Evolutionary conservation across 2,113 vertebrate species (phyloP).

Genomic region (Smithornis capensis): DNA sequence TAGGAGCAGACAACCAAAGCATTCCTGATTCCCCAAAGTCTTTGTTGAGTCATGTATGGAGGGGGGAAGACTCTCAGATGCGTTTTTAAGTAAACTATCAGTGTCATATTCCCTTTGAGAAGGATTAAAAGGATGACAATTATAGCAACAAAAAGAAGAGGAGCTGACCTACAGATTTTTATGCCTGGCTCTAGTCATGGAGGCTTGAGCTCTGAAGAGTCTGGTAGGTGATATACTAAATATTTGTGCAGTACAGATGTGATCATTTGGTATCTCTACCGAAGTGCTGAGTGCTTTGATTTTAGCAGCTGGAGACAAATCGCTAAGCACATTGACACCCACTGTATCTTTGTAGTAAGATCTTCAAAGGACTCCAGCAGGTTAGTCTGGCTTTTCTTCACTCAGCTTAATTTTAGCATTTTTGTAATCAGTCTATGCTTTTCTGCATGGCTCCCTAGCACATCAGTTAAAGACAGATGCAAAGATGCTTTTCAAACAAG

Average conservation of each 20-base stretch:
- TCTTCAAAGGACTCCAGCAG: conserved; percentile 51
- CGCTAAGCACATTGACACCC: not conserved
- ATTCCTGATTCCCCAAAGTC: not conserved
- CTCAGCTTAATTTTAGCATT: not conserved
- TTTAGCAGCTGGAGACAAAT: conserved; percentile 49
- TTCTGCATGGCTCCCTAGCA: not conserved
- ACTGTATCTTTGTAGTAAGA: conserved; percentile 5
- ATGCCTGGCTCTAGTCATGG: not conserved
- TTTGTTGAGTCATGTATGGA: conserved; percentile 9
- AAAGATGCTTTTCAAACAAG: not conserved
- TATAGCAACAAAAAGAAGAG: not conserved
- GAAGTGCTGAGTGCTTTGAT: conserved; percentile 4
- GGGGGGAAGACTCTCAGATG: not conserved
- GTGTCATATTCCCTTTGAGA: not conserved
- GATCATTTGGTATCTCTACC: not conserved
- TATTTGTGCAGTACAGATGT: conserved; percentile 14
- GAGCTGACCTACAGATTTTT: not conserved
- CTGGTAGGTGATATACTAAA: not conserved
- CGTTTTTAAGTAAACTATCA: not conserved
- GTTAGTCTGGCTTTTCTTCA: conserved; percentile 1
- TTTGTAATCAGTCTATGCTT: not conserved
- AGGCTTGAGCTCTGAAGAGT: not conserved
- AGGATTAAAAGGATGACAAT: not conserved
- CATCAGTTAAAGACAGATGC: not conserved
- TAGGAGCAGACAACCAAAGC: conserved; percentile 2